Evolutionary conservation across 2,888 invertebrate genomes (phyloP), one percentile per base, ranked within the genome.

Genomic region (Eumerus sabulonum): DNA sequence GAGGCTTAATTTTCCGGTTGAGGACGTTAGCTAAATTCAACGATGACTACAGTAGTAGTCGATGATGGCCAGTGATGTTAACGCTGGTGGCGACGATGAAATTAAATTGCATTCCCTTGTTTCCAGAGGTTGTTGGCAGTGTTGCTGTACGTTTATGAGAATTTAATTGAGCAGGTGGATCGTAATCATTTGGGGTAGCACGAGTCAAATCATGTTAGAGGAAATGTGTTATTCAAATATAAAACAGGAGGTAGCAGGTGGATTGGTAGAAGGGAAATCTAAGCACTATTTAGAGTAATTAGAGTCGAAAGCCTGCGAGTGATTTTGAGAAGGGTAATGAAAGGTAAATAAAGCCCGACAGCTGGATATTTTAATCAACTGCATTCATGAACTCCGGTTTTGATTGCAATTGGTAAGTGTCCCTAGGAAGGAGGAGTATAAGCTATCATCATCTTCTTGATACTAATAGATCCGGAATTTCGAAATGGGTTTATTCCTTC

Each of bases 91-190:
- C 35, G 19, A 14, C 48, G 45, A 66, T 66, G 66, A 66, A 76
- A 56, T 51, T 56, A 67, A 67, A 67, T 72, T 77, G 67, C 53
- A 38, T 67, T 47, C 44, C 42, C 47, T 57, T 67, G 56, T 59
- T 72, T n/a, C 50, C 11, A 9, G n/a, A 40, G 42, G 17, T 45
- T 38, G 36, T 48, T 48, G 53, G 35, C 11, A 11, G 3, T 40
- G 1, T 4, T 27, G 27, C 27, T 27, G 66, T 38, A 42, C 53
- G 59, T 13, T 71, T 72, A 68, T 72, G 67, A 48, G 77, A 68
- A 68, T 72, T 72, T 77, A 72, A 77, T 72, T 77, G 72, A 63
- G 42, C 72, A 77, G 77, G 72, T 77, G 77, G 72, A 72, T 38
- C 36, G 76, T 54, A 40, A 50, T 14, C 62, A 62, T 50, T 63